Percentiles rank a stretch among this genome's conserved stretches.
Conservation (phyloP, 2,113 vertebrate species). For the Triplophysa tibetana region DNA sequence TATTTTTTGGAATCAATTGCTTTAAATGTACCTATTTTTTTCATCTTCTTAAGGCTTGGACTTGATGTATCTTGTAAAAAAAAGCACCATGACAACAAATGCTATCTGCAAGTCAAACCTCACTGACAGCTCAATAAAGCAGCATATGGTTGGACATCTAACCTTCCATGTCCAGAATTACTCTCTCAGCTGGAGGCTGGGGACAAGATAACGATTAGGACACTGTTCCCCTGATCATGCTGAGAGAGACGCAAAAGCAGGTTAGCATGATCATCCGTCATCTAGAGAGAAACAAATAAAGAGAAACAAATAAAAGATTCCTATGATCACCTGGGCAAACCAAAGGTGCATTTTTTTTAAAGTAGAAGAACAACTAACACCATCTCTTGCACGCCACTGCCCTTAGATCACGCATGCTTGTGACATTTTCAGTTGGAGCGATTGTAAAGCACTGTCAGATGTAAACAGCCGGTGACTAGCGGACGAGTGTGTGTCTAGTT, state of each 20-base stretch:
- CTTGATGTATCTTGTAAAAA: background rate
- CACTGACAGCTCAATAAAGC: slow-evolving; percentile 57
- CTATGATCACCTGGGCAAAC: slow-evolving; percentile 2
- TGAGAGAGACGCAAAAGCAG: slow-evolving; percentile 45
- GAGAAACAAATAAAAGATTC: background rate
- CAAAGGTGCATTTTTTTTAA: slow-evolving; percentile 10
- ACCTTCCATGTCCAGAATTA: slow-evolving; percentile 54
- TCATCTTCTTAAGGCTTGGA: slow-evolving; percentile 9
- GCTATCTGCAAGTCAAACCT: slow-evolving; percentile 50
- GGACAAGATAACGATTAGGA: slow-evolving; percentile 59
- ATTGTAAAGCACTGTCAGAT: slow-evolving; percentile 40
- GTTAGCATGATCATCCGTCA: slow-evolving; percentile 54
- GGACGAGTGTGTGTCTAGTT: slow-evolving; percentile 37
- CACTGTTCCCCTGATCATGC: slow-evolving; percentile 52
- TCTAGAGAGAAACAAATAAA: slow-evolving; percentile 24
- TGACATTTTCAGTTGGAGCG: slow-evolving; percentile 36
- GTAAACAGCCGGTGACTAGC: slow-evolving; percentile 49
- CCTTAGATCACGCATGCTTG: slow-evolving; percentile 47
- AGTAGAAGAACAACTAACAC: slow-evolving; percentile 30
- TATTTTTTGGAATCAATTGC: too few species aligned
- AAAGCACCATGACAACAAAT: slow-evolving; percentile 41
- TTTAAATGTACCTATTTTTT: background rate
- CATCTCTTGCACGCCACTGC: slow-evolving; percentile 18
- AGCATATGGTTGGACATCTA: slow-evolving; percentile 60
- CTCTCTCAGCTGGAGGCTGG: slow-evolving; percentile 58